These are phyloP conservation scores for Boloria selene DNA, from an alignment of 2,888 invertebrate species.

Conservation along the genomic window DNA sequence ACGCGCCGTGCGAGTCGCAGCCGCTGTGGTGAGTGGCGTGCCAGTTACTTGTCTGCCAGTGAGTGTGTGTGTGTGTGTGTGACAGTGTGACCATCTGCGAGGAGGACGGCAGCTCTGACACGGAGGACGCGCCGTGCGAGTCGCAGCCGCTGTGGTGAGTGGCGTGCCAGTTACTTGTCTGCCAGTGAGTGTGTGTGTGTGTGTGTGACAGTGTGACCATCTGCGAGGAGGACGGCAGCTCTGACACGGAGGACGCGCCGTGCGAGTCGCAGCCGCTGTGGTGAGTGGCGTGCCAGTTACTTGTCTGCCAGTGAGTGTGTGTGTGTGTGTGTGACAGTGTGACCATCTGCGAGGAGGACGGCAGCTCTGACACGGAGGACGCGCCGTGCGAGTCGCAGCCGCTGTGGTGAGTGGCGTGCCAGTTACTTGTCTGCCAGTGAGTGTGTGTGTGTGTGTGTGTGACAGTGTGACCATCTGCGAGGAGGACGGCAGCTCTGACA, in stretches of 20 bases:
- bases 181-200: too few relatives aligned
- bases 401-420: conserved; percentile 52
- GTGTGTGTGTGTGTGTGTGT: too few relatives aligned
- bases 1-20: conserved; percentile 57
- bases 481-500: conserved; percentile 51
- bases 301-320: background rate
- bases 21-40: conserved; percentile 57
- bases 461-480: conserved; percentile 59
- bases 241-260: conserved; percentile 62
- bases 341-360: conserved; percentile 49
- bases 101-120: conserved; percentile 51
- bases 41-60: background rate
- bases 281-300: conserved; percentile 42
- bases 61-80: too few relatives aligned
- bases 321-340: conserved; percentile 66
- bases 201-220: conserved; percentile 61
- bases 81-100: conserved; percentile 59
- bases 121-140: conserved; percentile 63
- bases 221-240: conserved; percentile 49
- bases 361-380: conserved; percentile 60
- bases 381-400: conserved; percentile 59
- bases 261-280: conserved; percentile 61
- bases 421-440: background rate
- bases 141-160: conserved; percentile 60
- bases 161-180: background rate